Conservation (phyloP, 2,888 invertebrate species). For the Melanchra persicariae region DNA sequence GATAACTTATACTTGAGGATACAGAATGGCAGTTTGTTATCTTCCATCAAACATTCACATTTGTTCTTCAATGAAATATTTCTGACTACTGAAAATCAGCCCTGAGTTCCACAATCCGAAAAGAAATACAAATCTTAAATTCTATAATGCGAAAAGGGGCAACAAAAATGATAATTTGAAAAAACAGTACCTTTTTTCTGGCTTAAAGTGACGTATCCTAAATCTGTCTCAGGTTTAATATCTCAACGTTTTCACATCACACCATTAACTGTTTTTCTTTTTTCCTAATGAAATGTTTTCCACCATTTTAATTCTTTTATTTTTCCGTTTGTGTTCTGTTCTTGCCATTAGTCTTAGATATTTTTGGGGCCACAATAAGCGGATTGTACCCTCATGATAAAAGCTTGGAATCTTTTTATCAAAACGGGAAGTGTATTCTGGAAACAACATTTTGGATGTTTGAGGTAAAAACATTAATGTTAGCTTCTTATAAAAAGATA, state of each 20-base stretch:
- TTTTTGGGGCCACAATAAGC: constrained; percentile 51
- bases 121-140: no score
- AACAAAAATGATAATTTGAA: neutral
- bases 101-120: no score
- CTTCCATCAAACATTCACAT: no score
- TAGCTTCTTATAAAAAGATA: neutral
- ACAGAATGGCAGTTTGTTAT: no score
- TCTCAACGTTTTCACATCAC: constrained; percentile 71
- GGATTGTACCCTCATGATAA: constrained; percentile 52
- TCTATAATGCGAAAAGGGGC: no score
- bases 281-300: constrained; percentile 73
- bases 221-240: constrained; percentile 54
- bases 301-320: constrained; percentile 73
- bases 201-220: constrained; percentile 40
- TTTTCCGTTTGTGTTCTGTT: constrained; percentile 64
- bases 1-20: no score
- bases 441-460: constrained; percentile 11
- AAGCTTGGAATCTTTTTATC: constrained; percentile 45
- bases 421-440: constrained; percentile 8
- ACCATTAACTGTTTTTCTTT: constrained; percentile 80
- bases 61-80: no score
- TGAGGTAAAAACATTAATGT: constrained; percentile 11
- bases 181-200: neutral
- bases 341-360: constrained; percentile 60
- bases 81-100: no score